Percentiles rank a stretch among this genome's conserved stretches.
These are phyloP conservation scores for Sciurus niger DNA, from an alignment of 2,113 vertebrate genomes.

Conservation along the genomic window DNA sequence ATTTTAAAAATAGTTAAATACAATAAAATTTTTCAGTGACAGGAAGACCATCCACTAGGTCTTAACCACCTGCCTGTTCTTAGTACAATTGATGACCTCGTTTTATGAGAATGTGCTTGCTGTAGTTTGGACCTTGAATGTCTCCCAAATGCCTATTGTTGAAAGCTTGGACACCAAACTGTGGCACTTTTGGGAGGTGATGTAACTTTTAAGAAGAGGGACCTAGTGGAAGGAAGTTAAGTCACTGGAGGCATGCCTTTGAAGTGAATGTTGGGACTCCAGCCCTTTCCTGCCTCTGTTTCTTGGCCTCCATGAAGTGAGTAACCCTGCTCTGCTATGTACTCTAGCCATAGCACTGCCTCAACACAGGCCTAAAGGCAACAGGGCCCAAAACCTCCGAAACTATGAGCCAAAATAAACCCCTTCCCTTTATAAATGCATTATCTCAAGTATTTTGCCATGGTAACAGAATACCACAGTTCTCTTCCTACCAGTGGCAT, in stretches of 20 bases:
- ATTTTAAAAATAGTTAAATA: neutral
- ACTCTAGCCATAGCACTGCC: neutral
- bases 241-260: neutral
- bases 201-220: neutral
- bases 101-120: neutral
- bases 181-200: neutral
- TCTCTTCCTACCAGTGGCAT: neutral
- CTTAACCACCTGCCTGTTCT: neutral
- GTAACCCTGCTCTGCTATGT: neutral
- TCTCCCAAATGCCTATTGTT: neutral
- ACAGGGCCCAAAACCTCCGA: neutral
- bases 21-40: neutral
- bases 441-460: neutral
- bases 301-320: neutral
- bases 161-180: neutral
- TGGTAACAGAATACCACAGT: neutral
- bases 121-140: neutral
- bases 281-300: neutral
- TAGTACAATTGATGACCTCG: neutral
- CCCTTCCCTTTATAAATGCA: neutral
- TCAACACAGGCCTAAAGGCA: neutral
- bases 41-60: too few species aligned
- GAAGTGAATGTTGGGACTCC: neutral
- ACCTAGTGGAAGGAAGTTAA: neutral
- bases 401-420: neutral